Evolutionary conservation across 2,888 invertebrate species (phyloP).

Genomic region (Drosophila monieri): DNA sequence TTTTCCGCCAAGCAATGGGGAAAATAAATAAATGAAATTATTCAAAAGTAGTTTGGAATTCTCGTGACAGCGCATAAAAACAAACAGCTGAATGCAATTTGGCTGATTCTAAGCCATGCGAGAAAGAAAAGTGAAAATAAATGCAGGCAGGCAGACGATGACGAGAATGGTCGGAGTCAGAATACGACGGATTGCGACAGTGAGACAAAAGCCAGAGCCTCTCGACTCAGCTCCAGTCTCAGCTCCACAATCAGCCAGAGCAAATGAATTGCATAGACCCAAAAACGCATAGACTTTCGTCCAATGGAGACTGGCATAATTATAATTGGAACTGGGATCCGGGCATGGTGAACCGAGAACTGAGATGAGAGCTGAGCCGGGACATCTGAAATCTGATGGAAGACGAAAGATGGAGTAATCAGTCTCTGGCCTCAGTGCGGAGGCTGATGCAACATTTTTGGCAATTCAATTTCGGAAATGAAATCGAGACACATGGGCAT

Average conservation of each 20-base stretch:
- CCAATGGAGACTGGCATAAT: conserved; percentile 48
- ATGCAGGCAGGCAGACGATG: conserved; percentile 36
- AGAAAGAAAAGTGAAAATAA: conserved; percentile 60
- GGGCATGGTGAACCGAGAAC: conserved; percentile 2
- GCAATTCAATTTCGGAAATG: conserved; percentile 52
- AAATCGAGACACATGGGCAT: conserved; percentile 30
- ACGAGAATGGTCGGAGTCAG: conserved; percentile 34
- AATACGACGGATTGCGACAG: conserved; percentile 5
- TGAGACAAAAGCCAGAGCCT: conserved; percentile 7
- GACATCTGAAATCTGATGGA: conserved; percentile 8
- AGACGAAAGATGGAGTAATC: conserved; percentile 5
- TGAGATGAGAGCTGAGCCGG: conserved; percentile 6
- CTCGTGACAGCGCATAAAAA: conserved; percentile 67
- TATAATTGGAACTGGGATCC: conserved; percentile 51
- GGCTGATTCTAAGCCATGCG: conserved; percentile 51
- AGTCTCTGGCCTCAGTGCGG: conserved; percentile 15
- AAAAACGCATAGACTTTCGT: conserved; percentile 47
- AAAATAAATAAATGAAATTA: conserved; percentile 74
- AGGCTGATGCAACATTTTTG: conserved; percentile 39
- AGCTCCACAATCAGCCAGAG: conserved; percentile 26
- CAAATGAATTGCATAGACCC: conserved; percentile 63
- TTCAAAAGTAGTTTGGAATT: conserved; percentile 70
- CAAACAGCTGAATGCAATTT: conserved; percentile 74
- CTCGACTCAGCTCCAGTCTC: conserved; percentile 5
- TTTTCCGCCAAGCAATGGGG: conserved; percentile 48